Conservation (phyloP, 2,797 vertebrate species). For the Carduelis carduelis region DNA sequence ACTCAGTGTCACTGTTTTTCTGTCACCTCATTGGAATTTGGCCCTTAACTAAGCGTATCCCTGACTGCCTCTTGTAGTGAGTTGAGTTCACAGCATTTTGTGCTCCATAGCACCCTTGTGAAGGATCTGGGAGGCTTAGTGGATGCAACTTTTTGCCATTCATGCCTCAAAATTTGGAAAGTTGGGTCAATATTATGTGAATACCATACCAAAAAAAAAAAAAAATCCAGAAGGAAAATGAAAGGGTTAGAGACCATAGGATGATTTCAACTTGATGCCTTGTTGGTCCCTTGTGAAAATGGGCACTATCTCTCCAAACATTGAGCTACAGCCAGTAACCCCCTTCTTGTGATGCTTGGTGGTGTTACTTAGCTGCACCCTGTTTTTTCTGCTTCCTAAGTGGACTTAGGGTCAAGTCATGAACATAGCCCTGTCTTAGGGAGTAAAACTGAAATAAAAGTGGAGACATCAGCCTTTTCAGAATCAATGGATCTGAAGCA, state of each 20-base stretch:
- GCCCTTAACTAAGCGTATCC: neutral
- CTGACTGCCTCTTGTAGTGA: neutral
- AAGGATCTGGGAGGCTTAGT: neutral
- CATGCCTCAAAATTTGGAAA: neutral
- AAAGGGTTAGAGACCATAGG: neutral
- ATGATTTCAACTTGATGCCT: neutral
- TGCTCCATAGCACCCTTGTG: neutral
- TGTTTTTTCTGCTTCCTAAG: neutral
- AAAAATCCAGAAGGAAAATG: neutral
- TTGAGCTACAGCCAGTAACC: rapidly evolving
- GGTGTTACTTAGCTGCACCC: neutral
- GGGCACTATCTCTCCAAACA: neutral
- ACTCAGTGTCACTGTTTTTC: neutral
- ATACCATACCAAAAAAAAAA: rapidly evolving
- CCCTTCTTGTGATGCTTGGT: neutral
- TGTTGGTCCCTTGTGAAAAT: neutral
- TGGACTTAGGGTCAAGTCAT: neutral
- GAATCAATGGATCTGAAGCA: neutral
- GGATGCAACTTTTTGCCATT: neutral
- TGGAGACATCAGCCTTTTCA: neutral
- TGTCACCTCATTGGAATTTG: neutral
- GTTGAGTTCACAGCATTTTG: neutral
- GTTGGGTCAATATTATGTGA: neutral
- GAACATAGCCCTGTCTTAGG: neutral
- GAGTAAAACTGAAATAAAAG: neutral